phyloP scores from a whole-genome alignment of 2,113 vertebrate genomes.

The Actenoides lindsayi region DNA sequence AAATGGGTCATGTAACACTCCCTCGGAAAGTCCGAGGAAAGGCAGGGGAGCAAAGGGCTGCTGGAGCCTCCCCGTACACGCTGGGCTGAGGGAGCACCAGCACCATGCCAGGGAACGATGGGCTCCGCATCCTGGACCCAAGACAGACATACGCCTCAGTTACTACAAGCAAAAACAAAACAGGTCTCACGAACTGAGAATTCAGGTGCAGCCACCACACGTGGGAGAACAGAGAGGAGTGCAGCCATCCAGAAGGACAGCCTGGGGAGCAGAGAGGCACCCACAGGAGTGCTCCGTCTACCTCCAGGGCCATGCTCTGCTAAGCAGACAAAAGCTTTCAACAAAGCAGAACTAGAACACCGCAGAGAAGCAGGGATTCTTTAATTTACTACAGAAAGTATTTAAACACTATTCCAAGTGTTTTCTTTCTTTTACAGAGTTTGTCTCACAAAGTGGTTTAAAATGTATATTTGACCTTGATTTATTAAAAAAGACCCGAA shows the following conservation, averaged over 20 bases:
- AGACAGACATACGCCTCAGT: neutral
- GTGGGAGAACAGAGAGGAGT: neutral
- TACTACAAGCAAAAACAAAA: neutral
- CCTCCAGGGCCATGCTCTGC: neutral
- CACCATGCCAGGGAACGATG: fast-evolving
- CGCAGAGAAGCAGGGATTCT: neutral
- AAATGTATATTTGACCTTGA: neutral
- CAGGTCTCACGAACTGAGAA: too few relatives aligned
- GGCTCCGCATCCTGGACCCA: fast-evolving
- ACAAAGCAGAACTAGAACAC: neutral
- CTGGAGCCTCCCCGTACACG: fast-evolving
- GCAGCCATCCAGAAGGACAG: neutral
- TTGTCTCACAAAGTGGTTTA: neutral
- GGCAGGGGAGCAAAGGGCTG: neutral
- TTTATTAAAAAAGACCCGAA: conserved; percentile 13
- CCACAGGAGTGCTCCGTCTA: fast-evolving
- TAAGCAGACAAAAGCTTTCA: fast-evolving
- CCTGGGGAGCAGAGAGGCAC: neutral
- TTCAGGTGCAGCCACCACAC: neutral
- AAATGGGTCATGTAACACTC: neutral
- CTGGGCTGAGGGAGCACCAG: neutral
- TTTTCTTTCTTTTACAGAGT: neutral
- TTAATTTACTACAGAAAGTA: neutral
- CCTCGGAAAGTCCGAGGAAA: fast-evolving
- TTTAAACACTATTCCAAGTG: neutral